These are phyloP conservation scores for Pollenia angustigena DNA, from an alignment of 2,888 invertebrate genomes.

Conservation along the genomic window DNA sequence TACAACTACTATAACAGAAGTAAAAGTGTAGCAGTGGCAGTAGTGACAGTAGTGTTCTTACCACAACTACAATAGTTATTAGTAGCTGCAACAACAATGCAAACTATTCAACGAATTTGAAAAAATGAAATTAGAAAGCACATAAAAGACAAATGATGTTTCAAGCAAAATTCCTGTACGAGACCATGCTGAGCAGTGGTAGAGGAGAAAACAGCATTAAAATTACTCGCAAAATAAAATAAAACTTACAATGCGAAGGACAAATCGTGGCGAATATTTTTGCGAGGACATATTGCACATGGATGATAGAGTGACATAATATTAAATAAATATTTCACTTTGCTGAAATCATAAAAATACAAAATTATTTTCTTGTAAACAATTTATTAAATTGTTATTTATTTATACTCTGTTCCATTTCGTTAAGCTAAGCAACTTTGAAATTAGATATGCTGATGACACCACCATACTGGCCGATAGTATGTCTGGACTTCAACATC, in stretches of 20 bases:
- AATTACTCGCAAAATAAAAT: slow-evolving; percentile 32
- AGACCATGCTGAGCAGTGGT: slow-evolving; percentile 12
- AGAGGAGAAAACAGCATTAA: slow-evolving; percentile 37
- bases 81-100: slow-evolving; percentile 60
- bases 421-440: no score
- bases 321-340: no score
- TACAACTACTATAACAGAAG: not conserved
- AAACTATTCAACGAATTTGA: slow-evolving; percentile 64
- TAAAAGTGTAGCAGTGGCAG: not conserved
- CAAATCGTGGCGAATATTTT: slow-evolving; percentile 26
- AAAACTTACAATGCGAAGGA: slow-evolving; percentile 10
- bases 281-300: slow-evolving; percentile 25
- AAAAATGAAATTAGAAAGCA: slow-evolving; percentile 78
- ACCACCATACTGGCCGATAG: no score
- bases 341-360: no score
- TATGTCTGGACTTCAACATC: no score
- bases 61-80: slow-evolving; percentile 25
- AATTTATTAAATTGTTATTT: no score
- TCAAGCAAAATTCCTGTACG: slow-evolving; percentile 68
- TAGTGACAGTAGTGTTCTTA: not conserved
- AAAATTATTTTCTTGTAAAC: no score
- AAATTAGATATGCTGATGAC: no score
- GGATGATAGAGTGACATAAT: slow-evolving; percentile 14
- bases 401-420: no score
- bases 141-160: slow-evolving; percentile 80